Conservation (phyloP, 2,888 invertebrate species). For the Drosophila setosimentum region DNA sequence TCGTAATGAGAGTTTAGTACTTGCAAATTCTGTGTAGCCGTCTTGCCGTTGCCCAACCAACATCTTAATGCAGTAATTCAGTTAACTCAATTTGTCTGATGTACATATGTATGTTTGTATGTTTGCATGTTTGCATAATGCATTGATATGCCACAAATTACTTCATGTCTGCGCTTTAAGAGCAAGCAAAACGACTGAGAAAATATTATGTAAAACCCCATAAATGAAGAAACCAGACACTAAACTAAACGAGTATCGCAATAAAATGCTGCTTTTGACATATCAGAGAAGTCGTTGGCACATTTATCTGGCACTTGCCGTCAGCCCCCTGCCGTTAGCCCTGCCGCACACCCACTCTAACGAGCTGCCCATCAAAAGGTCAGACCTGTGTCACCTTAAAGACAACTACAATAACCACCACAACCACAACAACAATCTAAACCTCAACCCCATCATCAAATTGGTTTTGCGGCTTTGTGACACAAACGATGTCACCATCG, state of each 20-base stretch:
- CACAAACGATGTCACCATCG: constrained; percentile 5
- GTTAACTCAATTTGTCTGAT: not conserved
- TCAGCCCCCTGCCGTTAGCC: not conserved
- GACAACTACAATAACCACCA: constrained; percentile 35
- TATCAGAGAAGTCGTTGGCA: constrained; percentile 23
- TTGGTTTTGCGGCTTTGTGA: constrained; percentile 67
- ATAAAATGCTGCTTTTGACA: constrained; percentile 26
- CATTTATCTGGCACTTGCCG: constrained; percentile 2
- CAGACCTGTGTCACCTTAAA: constrained; percentile 40
- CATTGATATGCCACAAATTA: not conserved
- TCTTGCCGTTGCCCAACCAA: no score
- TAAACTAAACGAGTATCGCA: not conserved
- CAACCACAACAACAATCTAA: constrained; percentile 33
- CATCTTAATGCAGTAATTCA: not conserved
- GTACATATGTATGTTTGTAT: not conserved
- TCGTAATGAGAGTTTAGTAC: not conserved
- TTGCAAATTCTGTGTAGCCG: not conserved
- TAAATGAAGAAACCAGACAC: not conserved
- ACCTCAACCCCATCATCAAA: constrained; percentile 56
- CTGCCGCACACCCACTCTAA: constrained; percentile 29
- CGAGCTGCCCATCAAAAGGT: constrained; percentile 55
- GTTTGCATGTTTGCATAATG: not conserved
- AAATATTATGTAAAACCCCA: not conserved
- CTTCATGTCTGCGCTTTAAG: no score
- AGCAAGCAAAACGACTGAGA: not conserved